phyloP scores from a whole-genome alignment of 2,797 vertebrate species.

The Danio choprae region DNA sequence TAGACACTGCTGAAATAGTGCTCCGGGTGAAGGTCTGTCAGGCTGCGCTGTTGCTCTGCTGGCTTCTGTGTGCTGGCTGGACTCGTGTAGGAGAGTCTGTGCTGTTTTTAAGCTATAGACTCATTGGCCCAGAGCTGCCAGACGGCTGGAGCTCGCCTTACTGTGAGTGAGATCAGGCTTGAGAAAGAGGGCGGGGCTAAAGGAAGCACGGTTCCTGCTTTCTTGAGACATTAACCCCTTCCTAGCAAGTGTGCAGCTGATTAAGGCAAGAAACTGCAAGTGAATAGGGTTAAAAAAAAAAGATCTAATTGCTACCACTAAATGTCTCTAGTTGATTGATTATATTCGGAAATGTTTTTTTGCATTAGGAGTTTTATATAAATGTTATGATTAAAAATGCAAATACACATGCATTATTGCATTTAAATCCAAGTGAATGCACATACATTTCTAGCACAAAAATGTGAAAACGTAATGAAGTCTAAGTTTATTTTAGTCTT shows the following conservation, averaged over 20 bases:
- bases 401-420: too few species aligned
- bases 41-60: constrained; percentile 54
- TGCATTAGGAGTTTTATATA: too few species aligned
- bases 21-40: constrained; percentile 2
- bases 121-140: constrained; percentile 58
- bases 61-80: constrained; percentile 57
- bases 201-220: constrained; percentile 67
- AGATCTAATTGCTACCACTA: too few species aligned
- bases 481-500: too few species aligned
- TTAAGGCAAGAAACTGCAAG: background rate
- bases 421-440: too few species aligned
- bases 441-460: too few species aligned
- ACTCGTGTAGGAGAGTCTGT: constrained; percentile 39
- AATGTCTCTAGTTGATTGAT: too few species aligned
- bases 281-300: too few species aligned
- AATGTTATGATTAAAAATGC: too few species aligned
- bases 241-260: background rate
- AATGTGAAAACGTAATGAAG: too few species aligned
- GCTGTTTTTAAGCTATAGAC: constrained; percentile 62
- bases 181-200: constrained; percentile 72
- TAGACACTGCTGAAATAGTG: background rate
- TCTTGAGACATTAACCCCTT: constrained; percentile 42
- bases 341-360: too few species aligned
- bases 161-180: constrained; percentile 78
- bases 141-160: constrained; percentile 68